Conservation (phyloP, 2,113 vertebrate genomes). For the Tyto alba region DNA sequence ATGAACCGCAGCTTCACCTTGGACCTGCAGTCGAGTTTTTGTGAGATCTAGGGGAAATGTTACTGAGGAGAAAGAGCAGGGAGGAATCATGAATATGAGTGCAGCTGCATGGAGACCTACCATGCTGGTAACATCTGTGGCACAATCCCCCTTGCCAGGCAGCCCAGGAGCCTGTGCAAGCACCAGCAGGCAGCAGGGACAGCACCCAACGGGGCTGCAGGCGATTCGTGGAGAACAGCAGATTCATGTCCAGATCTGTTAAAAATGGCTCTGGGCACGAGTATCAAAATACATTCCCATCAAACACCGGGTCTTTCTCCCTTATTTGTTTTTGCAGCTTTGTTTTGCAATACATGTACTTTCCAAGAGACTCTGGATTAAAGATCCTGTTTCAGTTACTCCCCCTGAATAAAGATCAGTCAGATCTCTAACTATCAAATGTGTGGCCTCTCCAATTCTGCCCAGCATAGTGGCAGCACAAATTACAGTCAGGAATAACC, state of each 20-base stretch:
- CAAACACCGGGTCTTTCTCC: background rate
- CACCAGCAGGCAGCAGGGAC: background rate
- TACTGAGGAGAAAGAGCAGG: constrained; percentile 57
- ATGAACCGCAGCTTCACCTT: constrained; percentile 75
- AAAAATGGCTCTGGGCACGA: background rate
- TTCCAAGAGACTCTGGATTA: background rate
- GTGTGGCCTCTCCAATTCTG: background rate
- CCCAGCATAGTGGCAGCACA: background rate
- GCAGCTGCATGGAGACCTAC: background rate
- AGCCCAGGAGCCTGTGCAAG: background rate
- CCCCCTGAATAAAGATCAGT: background rate
- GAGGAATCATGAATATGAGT: background rate
- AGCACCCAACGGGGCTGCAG: fast-evolving
- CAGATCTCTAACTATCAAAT: fast-evolving
- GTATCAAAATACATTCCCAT: background rate
- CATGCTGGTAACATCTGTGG: too few relatives aligned
- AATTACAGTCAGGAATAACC: background rate
- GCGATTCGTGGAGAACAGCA: background rate
- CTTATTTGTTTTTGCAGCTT: background rate
- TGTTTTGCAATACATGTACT: background rate
- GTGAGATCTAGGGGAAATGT: constrained; percentile 86
- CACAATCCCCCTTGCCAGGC: background rate
- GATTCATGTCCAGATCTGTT: background rate
- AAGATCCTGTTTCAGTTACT: background rate
- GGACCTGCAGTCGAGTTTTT: constrained; percentile 85